Percentiles rank a stretch among this genome's conserved stretches.
phyloP scores from a whole-genome alignment of 2,113 vertebrate genomes.

The Clarias gariepinus region DNA sequence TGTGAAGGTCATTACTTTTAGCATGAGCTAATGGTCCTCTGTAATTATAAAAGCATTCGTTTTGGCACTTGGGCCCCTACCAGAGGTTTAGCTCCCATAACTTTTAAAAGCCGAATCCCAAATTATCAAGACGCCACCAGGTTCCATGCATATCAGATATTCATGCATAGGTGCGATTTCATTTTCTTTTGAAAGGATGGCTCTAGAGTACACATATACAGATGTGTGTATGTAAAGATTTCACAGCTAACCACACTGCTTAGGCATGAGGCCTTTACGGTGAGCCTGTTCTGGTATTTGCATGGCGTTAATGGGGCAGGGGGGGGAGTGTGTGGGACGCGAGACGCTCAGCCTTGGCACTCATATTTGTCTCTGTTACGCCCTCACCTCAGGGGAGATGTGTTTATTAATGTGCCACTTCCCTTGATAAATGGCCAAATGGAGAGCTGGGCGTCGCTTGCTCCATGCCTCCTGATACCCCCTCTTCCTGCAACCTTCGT shows the following conservation, averaged over 20 bases:
- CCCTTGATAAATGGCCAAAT: constrained; percentile 89
- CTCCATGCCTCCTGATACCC: constrained; percentile 61
- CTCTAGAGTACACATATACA: not conserved
- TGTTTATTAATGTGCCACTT: constrained; percentile 96
- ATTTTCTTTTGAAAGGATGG: not conserved
- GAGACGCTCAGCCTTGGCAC: constrained; percentile 78
- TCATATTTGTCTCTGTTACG: constrained; percentile 88
- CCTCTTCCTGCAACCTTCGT: constrained; percentile 61
- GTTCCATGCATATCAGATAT: not conserved
- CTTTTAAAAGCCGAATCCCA: constrained; percentile 12
- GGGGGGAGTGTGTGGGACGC: constrained; percentile 70
- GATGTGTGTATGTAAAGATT: not conserved
- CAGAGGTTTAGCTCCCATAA: constrained; percentile 50
- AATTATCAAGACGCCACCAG: not conserved
- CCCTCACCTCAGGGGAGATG: constrained; percentile 85
- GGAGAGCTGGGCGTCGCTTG: constrained; percentile 80
- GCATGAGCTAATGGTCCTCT: constrained; percentile 48
- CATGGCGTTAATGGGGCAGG: constrained; percentile 64
- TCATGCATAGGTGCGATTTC: not conserved
- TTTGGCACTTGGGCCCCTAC: constrained; percentile 24
- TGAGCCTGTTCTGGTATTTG: constrained; percentile 60
- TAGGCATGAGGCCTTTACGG: not conserved
- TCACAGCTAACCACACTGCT: not conserved
- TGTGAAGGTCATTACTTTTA: constrained; percentile 51
- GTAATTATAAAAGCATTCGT: constrained; percentile 43